These are phyloP conservation scores for Rhabdomys dilectus DNA, from an alignment of 2,113 vertebrate species.

Conservation along the genomic window DNA sequence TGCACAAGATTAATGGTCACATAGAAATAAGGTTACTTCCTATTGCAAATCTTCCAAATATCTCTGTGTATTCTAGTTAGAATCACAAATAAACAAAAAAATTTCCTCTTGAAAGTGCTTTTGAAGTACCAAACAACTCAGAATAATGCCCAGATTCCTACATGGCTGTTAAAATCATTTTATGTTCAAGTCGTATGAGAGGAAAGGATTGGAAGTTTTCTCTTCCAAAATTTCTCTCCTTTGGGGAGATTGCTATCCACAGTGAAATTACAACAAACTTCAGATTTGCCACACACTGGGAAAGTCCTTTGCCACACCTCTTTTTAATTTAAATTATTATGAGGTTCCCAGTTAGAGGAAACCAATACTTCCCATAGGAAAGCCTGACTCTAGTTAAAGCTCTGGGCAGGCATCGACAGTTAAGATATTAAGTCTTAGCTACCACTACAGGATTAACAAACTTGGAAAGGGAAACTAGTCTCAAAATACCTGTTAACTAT, in stretches of 20 bases:
- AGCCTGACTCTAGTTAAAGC: constrained; percentile 84
- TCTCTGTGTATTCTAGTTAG: constrained; percentile 85
- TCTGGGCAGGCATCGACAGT: constrained; percentile 77
- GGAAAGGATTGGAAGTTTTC: constrained; percentile 79
- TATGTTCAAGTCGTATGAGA: constrained; percentile 84
- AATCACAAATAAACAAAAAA: constrained; percentile 86
- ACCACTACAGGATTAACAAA: neutral
- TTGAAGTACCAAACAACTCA: constrained; percentile 83
- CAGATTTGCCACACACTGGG: constrained; percentile 84
- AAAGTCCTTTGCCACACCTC: constrained; percentile 84
- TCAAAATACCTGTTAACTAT: neutral
- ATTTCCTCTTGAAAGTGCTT: constrained; percentile 83
- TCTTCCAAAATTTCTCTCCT: constrained; percentile 79
- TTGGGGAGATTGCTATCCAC: constrained; percentile 84
- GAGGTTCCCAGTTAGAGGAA: constrained; percentile 83
- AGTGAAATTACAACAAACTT: constrained; percentile 86
- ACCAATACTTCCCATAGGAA: constrained; percentile 86
- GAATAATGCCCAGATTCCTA: constrained; percentile 82
- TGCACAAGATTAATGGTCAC: constrained; percentile 78
- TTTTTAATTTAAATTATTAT: constrained; percentile 84
- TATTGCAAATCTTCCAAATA: constrained; percentile 82
- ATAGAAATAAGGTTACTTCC: constrained; percentile 83
- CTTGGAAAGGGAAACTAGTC: constrained; percentile 44
- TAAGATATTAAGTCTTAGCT: constrained; percentile 60
- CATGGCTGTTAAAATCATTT: constrained; percentile 85